Percentiles rank a stretch among this genome's conserved stretches.
phyloP scores from a whole-genome alignment of 2,113 vertebrate species.

The Eudyptes chrysolophus region DNA sequence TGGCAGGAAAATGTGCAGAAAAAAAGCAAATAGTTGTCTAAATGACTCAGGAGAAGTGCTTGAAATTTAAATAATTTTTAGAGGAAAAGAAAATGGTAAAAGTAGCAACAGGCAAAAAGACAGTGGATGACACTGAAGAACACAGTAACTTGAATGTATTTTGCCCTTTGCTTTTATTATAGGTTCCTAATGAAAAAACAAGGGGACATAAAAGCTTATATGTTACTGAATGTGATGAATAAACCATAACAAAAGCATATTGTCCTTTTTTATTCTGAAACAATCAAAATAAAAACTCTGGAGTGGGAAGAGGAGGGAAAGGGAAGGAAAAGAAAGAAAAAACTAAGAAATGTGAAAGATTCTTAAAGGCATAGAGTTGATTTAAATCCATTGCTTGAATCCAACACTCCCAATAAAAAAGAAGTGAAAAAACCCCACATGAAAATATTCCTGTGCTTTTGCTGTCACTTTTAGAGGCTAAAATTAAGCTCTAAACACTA shows the following conservation, averaged over 20 bases:
- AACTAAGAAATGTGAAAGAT: neutral
- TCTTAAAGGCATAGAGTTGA: neutral
- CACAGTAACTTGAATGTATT: neutral
- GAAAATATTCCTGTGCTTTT: neutral
- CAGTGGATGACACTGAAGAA: neutral
- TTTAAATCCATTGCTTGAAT: neutral
- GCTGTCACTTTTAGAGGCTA: neutral
- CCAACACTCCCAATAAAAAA: neutral
- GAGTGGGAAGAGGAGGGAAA: neutral
- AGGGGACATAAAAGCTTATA: neutral
- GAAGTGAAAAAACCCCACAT: neutral
- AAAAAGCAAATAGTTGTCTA: neutral
- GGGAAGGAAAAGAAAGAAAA: neutral
- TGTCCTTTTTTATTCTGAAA: neutral
- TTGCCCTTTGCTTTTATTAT: neutral
- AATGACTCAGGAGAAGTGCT: neutral
- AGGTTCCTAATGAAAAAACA: neutral
- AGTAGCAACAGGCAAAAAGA: neutral
- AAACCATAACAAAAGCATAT: neutral
- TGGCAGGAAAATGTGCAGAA: neutral
- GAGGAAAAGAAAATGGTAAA: neutral
- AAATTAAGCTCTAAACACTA: neutral
- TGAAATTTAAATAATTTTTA: neutral
- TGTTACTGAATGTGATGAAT: neutral
- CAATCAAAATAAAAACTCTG: neutral